Evolutionary conservation across 1,140 invertebrate species (phyloP).

Genomic region (Myzus persicae): DNA sequence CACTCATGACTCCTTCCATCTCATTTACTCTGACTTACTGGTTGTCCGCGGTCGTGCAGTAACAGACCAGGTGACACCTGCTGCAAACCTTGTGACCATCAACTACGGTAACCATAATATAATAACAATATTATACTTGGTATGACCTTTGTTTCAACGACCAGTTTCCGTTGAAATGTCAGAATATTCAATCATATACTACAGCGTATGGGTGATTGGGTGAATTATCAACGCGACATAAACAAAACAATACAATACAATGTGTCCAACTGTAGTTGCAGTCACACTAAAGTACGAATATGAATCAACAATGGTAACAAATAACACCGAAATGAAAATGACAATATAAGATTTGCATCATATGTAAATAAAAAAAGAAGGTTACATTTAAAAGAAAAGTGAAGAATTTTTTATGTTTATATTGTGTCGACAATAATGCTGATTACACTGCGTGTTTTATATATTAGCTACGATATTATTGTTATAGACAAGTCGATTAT

Average conservation of each 20-base stretch:
- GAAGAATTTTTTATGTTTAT: no score
- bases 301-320: no score
- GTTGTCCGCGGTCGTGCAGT: constrained; percentile 11
- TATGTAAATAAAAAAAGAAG: background rate
- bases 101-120: background rate
- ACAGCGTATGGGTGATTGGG: background rate
- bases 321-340: no score
- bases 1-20: background rate
- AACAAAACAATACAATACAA: background rate
- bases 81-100: constrained; percentile 31
- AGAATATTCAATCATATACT: background rate
- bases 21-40: background rate
- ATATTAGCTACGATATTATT: no score
- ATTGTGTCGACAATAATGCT: no score
- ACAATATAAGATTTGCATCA: background rate
- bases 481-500: no score
- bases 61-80: constrained; percentile 55
- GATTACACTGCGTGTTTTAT: no score
- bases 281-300: background rate
- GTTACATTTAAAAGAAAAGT: no score
- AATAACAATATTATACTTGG: background rate
- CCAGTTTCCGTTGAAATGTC: constrained; percentile 18
- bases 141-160: constrained; percentile 42
- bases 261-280: background rate
- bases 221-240: background rate